Percentiles rank a stretch among this genome's conserved stretches.
These are phyloP conservation scores for Heptranchias perlo DNA, from an alignment of 2,113 vertebrate genomes.

Conservation along the genomic window DNA sequence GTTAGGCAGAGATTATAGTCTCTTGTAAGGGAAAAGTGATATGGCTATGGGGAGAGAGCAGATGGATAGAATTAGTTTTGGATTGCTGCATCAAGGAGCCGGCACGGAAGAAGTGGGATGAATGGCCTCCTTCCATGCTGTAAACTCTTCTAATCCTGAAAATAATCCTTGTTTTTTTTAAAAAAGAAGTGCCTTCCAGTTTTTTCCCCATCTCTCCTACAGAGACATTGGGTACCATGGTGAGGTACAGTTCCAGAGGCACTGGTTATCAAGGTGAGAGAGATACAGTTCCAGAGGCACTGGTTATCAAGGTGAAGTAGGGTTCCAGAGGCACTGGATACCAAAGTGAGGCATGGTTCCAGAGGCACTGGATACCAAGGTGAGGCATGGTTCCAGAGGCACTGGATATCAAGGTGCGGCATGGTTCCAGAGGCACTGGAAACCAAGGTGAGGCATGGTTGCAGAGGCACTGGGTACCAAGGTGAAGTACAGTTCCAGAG, in stretches of 20 bases:
- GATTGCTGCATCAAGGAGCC: neutral
- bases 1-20: neutral
- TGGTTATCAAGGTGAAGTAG: too few species aligned
- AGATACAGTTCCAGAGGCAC: too few species aligned
- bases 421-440: neutral
- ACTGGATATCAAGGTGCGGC: too few species aligned
- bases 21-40: neutral
- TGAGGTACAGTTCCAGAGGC: too few species aligned
- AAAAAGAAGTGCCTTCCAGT: neutral
- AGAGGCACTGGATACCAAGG: too few species aligned
- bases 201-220: neutral
- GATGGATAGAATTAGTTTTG: too few species aligned
- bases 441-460: neutral
- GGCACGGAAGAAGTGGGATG: neutral
- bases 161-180: neutral
- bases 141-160: neutral
- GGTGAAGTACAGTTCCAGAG: neutral
- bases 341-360: too few species aligned
- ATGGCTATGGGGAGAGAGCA: neutral
- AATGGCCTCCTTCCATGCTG: neutral
- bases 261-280: neutral
- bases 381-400: too few species aligned
- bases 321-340: too few species aligned
- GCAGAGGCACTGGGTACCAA: neutral
- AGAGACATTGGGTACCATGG: neutral